Percentiles rank a stretch among this genome's conserved stretches.
Conservation (phyloP, 2,113 vertebrate genomes). For the Lipophrys pholis region DNA sequence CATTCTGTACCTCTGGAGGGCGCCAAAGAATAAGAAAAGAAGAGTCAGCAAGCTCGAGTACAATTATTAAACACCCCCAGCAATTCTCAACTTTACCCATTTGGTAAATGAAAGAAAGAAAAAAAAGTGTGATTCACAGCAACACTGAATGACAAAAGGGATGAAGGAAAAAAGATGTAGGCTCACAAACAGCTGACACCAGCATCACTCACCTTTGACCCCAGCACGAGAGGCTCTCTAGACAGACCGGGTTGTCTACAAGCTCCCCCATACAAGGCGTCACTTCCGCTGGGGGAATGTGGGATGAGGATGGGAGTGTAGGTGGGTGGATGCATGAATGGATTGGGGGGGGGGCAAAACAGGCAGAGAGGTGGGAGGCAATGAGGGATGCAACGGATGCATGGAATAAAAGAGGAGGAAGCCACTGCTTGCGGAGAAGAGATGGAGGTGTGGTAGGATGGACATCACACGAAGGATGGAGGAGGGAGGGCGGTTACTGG, state of each 20-base stretch:
- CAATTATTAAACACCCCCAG: too few relatives aligned
- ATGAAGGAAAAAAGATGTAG: background rate
- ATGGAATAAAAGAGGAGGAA: slow-evolving; percentile 44
- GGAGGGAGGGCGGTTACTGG: slow-evolving; percentile 74
- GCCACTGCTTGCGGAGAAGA: slow-evolving; percentile 52
- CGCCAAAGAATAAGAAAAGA: slow-evolving; percentile 18
- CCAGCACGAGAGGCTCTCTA: slow-evolving; percentile 51
- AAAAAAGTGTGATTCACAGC: background rate
- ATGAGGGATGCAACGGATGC: slow-evolving; percentile 54
- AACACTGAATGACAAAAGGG: background rate
- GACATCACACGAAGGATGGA: slow-evolving; percentile 66
- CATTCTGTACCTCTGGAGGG: slow-evolving; percentile 90
- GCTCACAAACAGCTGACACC: background rate
- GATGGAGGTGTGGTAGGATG: slow-evolving; percentile 61
- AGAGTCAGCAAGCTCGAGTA: background rate
- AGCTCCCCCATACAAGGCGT: slow-evolving; percentile 48
- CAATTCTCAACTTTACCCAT: background rate
- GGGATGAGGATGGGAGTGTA: slow-evolving; percentile 50
- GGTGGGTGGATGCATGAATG: slow-evolving; percentile 37
- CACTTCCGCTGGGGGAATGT: slow-evolving; percentile 32
- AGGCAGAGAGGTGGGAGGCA: slow-evolving; percentile 54
- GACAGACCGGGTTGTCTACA: slow-evolving; percentile 51
- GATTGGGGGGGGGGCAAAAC: slow-evolving; percentile 30
- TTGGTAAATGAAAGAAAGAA: background rate
- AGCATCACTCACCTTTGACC: slow-evolving; percentile 69